phyloP scores from a whole-genome alignment of 1,140 invertebrate genomes.

The Drosophila gunungcola region DNA sequence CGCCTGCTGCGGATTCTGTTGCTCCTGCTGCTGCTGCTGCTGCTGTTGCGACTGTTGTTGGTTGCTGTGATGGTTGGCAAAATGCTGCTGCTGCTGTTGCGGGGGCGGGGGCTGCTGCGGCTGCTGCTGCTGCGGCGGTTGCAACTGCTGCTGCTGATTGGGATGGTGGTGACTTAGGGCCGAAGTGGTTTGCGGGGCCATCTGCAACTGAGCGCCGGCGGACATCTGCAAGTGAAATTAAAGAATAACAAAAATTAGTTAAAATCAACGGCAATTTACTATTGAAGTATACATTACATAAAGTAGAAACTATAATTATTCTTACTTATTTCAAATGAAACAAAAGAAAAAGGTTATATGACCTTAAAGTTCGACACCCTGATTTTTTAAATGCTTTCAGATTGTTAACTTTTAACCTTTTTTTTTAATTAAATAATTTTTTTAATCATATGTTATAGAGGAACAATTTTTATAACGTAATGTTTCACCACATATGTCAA shows the following conservation, averaged over 20 bases:
- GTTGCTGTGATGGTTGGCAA: conserved; percentile 73
- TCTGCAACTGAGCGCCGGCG: conserved; percentile 96
- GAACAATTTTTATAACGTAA: too few species aligned
- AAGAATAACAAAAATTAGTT: neutral
- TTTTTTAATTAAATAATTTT: too few species aligned
- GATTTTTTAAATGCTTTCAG: too few species aligned
- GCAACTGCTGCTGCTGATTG: conserved; percentile 64
- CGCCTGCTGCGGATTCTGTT: conserved; percentile 56
- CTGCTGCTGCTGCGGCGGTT: conserved; percentile 54
- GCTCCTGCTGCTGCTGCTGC: conserved; percentile 50
- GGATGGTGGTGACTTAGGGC: conserved; percentile 90
- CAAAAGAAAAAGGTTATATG: too few species aligned
- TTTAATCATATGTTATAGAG: too few species aligned
- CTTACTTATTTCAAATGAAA: too few species aligned
- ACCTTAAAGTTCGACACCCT: too few species aligned
- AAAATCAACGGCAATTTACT: neutral
- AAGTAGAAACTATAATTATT: too few species aligned
- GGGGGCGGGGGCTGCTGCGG: conserved; percentile 58
- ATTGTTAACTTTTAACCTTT: too few species aligned
- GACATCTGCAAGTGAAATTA: conserved; percentile 91
- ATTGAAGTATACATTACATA: too few species aligned
- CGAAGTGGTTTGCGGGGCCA: conserved; percentile 95
- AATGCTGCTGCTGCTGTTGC: conserved; percentile 65
- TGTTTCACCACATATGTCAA: too few species aligned
- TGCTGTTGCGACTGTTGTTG: conserved; percentile 50